Percentiles rank a stretch among this genome's conserved stretches.
These are phyloP conservation scores for Notoglanidium macrostoma DNA, from an alignment of 2,797 vertebrate species.

Conservation along the genomic window DNA sequence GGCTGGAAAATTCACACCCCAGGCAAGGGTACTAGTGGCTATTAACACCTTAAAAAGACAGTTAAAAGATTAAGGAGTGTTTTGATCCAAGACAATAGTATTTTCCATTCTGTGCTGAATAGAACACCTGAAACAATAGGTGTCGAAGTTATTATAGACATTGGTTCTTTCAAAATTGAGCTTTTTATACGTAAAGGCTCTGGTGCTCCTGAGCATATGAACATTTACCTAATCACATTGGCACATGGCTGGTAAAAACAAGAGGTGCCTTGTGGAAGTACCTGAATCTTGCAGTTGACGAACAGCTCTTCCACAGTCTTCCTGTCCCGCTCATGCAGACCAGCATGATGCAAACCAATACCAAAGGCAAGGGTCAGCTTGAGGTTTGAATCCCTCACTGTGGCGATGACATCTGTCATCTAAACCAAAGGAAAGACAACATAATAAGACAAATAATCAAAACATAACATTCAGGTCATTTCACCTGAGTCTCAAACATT, in stretches of 20 bases:
- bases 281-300: conserved; percentile 98
- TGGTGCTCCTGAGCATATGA: background rate
- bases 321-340: conserved; percentile 92
- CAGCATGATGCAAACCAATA: conserved; percentile 96
- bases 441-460: background rate
- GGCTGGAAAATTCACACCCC: conserved; percentile 98
- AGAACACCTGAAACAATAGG: background rate
- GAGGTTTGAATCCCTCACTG: conserved; percentile 91
- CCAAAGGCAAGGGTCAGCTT: conserved; percentile 97
- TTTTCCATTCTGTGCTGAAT: background rate
- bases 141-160: background rate
- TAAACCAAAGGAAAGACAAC: conserved; percentile 52
- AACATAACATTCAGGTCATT: background rate
- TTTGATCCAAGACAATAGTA: background rate
- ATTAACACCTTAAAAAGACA: conserved; percentile 86
- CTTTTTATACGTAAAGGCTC: background rate
- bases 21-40: conserved; percentile 96
- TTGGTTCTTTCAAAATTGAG: background rate
- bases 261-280: conserved; percentile 58
- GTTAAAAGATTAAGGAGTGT: background rate
- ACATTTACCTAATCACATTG: background rate
- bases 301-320: conserved; percentile 96
- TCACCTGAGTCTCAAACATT: background rate
- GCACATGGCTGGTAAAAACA: background rate
- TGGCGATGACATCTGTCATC: conserved; percentile 91